phyloP scores from a whole-genome alignment of 2,888 invertebrate species.

The Anodontia alba region DNA sequence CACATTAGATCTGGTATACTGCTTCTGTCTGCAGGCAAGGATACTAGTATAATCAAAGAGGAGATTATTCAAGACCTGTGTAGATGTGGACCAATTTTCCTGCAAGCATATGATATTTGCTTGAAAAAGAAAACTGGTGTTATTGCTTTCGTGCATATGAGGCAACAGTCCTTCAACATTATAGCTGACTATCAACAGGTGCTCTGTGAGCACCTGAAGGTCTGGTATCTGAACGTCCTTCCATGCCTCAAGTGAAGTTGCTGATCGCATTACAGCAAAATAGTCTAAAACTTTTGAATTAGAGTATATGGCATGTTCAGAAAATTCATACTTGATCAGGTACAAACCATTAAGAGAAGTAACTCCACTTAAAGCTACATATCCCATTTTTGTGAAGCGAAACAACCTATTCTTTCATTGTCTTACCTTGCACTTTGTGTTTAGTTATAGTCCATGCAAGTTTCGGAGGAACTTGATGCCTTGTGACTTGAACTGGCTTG shows the following conservation, averaged over 20 bases:
- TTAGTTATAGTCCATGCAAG: conserved; percentile 28
- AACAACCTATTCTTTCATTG: conserved; percentile 21
- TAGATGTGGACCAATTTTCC: not conserved
- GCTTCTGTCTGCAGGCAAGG: too few species aligned
- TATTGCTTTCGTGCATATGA: conserved; percentile 19
- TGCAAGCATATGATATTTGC: conserved; percentile 9
- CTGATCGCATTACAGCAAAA: too few species aligned
- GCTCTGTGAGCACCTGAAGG: not conserved
- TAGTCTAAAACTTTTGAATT: conserved; percentile 17
- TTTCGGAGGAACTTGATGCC: conserved; percentile 23
- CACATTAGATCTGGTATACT: too few species aligned
- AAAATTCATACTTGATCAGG: conserved; percentile 7
- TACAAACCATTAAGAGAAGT: conserved; percentile 19
- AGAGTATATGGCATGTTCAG: conserved; percentile 10
- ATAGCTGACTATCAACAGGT: conserved; percentile 17
- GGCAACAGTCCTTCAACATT: conserved; percentile 24
- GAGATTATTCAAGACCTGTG: too few species aligned
- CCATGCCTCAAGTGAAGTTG: conserved; percentile 16
- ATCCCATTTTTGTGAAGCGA: conserved; percentile 31
- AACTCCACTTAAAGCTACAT: conserved; percentile 29
- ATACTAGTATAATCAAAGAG: too few species aligned
- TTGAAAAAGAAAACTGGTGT: not conserved
- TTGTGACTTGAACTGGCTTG: conserved; percentile 19
- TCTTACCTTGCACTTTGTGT: conserved; percentile 36
- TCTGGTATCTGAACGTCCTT: not conserved